Evolutionary conservation across 2,888 invertebrate species (phyloP), one percentile per base, ranked within the genome.

Genomic region (Nomada fabriciana): DNA sequence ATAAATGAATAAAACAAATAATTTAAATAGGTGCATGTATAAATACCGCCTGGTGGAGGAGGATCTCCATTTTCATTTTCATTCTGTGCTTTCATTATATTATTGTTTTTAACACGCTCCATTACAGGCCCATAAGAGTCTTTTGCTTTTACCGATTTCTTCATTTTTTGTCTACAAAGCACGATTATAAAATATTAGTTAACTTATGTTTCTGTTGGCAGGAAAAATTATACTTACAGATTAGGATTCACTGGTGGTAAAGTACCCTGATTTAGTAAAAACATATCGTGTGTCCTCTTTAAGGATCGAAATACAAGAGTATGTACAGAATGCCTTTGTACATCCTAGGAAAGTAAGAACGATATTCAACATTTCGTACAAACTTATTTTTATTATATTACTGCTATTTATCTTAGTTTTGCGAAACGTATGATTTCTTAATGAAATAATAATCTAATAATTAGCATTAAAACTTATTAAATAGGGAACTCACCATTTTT

Each of bases 201-300:
- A 3, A 2, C n/a, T 11, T 55, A 1, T n/a, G 10, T 11, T 23
- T 64, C 59, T 59, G 9, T 36, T 60, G 4, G 3, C 18, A 29
- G 4, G 13, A 5, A 2, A 3, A 23, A 63, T 50, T 0, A 25
- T 82, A 87, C 96, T 96, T 95, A 98, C 98, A 98, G 96, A 93
- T 95, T 96, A 72, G 97, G 97, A 94, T 99, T 98, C 59, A 97
- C 95, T 69, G 97, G 96, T 5, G 99, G 98, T 72, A 98, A 94
- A 82, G 96, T 94, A 36, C 97, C 97, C 93, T 99, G 98, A 93
- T 99, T 98, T 18, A 97, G 96, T 64, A 99, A 95, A 94, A 99
- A 99, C 97, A 99, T 97, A 94, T 99, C 99, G 93, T 99, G 99
- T 0, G 99, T 98, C 91, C 99, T 95, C 94, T 99, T 99, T 85